phyloP scores from a whole-genome alignment of 2,888 invertebrate species.

The Belgica antarctica region DNA sequence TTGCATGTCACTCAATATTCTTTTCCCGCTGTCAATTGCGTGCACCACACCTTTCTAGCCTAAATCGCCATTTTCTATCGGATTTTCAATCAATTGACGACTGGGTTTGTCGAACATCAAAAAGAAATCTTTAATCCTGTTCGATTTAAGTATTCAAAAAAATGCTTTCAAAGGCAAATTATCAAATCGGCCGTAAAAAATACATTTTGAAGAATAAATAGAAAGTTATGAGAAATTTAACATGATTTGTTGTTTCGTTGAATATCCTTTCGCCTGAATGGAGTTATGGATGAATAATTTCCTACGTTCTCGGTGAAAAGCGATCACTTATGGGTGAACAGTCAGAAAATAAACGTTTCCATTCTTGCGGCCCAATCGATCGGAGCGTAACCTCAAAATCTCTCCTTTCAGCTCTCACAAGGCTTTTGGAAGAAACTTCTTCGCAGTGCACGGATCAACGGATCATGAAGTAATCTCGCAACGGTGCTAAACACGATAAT shows the following conservation, averaged over 20 bases:
- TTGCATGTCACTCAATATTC: slow-evolving; percentile 37
- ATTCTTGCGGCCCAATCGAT: slow-evolving; percentile 4
- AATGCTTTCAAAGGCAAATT: slow-evolving; percentile 10
- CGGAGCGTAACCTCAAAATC: slow-evolving; percentile 2
- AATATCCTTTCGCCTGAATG: slow-evolving; percentile 17
- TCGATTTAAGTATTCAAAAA: slow-evolving; percentile 23
- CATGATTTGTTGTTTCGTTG: slow-evolving; percentile 1
- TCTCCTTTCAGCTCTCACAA: slow-evolving; percentile 6
- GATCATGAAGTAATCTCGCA: slow-evolving; percentile 30
- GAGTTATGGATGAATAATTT: slow-evolving; percentile 40
- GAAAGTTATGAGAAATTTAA: slow-evolving; percentile 38
- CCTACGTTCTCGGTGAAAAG: background rate
- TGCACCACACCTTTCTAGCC: background rate
- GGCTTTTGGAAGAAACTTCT: too few species aligned
- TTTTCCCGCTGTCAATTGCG: background rate
- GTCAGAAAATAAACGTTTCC: background rate
- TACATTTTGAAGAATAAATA: slow-evolving; percentile 31
- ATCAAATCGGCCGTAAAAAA: slow-evolving; percentile 40
- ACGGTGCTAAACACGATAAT: slow-evolving; percentile 33
- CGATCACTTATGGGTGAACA: slow-evolving; percentile 5
- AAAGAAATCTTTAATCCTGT: slow-evolving; percentile 14
- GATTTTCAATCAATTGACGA: background rate
- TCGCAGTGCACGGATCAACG: slow-evolving; percentile 30
- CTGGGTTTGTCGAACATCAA: too few species aligned
- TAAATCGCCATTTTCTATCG: slow-evolving; percentile 16